These are phyloP conservation scores for Heliconius hermathena DNA, from an alignment of 1,140 invertebrate genomes.

Conservation along the genomic window DNA sequence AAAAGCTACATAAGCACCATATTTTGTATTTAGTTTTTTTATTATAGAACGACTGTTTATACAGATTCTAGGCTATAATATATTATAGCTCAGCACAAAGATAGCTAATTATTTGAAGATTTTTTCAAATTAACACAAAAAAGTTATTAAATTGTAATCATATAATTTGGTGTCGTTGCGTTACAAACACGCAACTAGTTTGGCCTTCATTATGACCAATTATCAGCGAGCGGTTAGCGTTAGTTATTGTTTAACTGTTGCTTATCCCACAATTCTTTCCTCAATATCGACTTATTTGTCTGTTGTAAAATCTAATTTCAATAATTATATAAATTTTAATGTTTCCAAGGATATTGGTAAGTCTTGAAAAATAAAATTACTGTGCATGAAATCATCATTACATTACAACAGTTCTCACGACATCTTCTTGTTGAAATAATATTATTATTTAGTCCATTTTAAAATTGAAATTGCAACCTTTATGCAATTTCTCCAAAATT, in stretches of 20 bases:
- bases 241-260: slow-evolving; percentile 5
- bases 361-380: slow-evolving; percentile 27
- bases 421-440: slow-evolving; percentile 26
- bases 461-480: not conserved
- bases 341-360: slow-evolving; percentile 43
- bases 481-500: no score
- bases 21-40: no score
- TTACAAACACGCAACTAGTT: slow-evolving; percentile 14
- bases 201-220: slow-evolving; percentile 33
- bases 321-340: slow-evolving; percentile 20
- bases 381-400: slow-evolving; percentile 30
- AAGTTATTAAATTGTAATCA: slow-evolving; percentile 14
- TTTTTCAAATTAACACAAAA: not conserved
- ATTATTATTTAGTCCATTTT: not conserved
- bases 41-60: no score
- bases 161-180: slow-evolving; percentile 11
- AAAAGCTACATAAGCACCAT: no score
- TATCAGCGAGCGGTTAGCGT: slow-evolving; percentile 14
- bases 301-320: not conserved
- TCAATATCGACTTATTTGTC: slow-evolving; percentile 13
- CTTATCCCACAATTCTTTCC: slow-evolving; percentile 32
- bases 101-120: not conserved
- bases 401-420: slow-evolving; percentile 17
- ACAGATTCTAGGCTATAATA: no score
- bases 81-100: no score